Evolutionary conservation across 2,113 vertebrate species (phyloP).

Genomic region (Stegastes partitus): DNA sequence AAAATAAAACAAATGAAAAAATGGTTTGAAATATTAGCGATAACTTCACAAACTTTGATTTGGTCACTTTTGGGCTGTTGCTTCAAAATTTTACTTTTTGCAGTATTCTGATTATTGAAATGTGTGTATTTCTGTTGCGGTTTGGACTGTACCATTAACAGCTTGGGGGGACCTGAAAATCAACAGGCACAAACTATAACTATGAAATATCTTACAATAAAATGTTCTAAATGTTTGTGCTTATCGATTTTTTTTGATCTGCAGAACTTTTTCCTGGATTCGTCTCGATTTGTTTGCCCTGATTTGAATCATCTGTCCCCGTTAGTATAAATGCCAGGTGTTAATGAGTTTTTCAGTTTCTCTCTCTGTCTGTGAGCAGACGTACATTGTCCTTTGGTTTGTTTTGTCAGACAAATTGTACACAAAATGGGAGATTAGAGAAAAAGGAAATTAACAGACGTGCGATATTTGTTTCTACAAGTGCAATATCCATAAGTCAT

Average conservation of each 20-base stretch:
- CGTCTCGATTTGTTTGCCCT: not conserved
- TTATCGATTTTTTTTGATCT: not conserved
- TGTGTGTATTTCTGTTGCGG: no score
- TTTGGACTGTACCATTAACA: no score
- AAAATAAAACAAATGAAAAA: no score
- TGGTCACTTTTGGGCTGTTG: no score
- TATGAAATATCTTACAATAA: no score
- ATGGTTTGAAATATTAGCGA: no score
- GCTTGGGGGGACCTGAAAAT: no score
- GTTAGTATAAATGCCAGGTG: constrained; percentile 25
- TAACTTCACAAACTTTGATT: no score
- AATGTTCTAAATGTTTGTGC: no score
- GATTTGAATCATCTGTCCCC: constrained; percentile 21
- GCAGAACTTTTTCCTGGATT: not conserved
- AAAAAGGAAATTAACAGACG: constrained; percentile 5
- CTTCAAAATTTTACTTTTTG: no score
- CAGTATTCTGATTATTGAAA: no score
- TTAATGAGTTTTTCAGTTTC: constrained; percentile 21
- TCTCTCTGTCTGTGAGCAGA: not conserved
- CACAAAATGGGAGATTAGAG: constrained; percentile 4
- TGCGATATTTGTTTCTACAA: constrained; percentile 11
- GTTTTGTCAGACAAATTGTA: constrained; percentile 17
- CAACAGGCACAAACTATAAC: no score
- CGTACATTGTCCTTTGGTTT: not conserved
- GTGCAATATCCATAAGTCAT: not conserved